phyloP scores from a whole-genome alignment of 2,113 vertebrate genomes.

The Tricholaema leucomelas region DNA sequence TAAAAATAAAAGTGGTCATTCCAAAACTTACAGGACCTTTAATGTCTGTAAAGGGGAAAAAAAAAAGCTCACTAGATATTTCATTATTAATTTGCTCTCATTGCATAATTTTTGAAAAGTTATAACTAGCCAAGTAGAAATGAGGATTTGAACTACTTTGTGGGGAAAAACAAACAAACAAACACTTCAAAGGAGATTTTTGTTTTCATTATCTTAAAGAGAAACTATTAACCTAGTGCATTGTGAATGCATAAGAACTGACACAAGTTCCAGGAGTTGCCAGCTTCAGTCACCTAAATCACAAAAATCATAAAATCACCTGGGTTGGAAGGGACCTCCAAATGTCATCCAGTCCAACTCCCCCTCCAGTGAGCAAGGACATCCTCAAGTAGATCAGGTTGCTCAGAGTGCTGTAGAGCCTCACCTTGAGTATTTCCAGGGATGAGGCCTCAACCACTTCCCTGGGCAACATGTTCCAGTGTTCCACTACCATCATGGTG shows the following conservation, averaged over 20 bases:
- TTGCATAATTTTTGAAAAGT: not conserved
- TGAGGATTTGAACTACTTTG: rapidly evolving
- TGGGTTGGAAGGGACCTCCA: too few species aligned
- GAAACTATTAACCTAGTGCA: not conserved
- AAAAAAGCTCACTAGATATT: not conserved
- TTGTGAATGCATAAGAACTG: not conserved
- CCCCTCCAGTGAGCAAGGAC: too few species aligned
- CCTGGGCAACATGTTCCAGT: too few species aligned
- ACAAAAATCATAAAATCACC: not conserved
- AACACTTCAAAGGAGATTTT: not conserved
- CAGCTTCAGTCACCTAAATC: not conserved
- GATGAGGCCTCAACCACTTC: too few species aligned
- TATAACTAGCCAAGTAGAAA: not conserved
- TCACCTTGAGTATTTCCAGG: too few species aligned
- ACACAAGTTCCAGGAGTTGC: not conserved
- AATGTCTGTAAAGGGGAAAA: not conserved
- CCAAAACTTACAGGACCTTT: not conserved
- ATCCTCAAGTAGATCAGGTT: too few species aligned
- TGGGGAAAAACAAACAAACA: not conserved
- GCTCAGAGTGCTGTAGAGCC: too few species aligned
- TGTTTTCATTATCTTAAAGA: not conserved
- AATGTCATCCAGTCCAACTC: too few species aligned
- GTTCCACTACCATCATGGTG: too few species aligned
- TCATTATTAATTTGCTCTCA: not conserved
- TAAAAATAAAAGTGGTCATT: not conserved